Conservation (phyloP, 1,140 invertebrate genomes). For the Lutraria rhynchaena region DNA sequence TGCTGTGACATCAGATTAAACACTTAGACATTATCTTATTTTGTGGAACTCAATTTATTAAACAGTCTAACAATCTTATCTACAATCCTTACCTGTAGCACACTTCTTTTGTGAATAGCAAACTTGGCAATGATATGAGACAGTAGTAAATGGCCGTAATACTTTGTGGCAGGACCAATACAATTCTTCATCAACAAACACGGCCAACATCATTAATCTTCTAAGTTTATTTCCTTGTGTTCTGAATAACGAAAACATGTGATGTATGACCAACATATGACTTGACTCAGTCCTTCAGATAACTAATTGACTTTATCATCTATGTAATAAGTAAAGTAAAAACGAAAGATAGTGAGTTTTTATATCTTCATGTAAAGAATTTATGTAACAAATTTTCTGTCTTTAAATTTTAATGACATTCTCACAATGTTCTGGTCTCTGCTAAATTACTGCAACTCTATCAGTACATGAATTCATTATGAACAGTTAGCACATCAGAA, state of each 20-base stretch:
- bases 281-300: not conserved
- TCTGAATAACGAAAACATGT: constrained; percentile 66
- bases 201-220: constrained; percentile 98
- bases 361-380: no score
- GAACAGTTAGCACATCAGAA: no score
- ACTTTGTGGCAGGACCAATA: constrained; percentile 97
- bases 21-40: no score
- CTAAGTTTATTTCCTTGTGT: constrained; percentile 95
- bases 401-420: no score
- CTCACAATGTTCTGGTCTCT: not conserved
- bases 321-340: no score
- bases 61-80: no score
- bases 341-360: no score
- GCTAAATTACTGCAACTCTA: not conserved
- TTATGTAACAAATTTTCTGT: not conserved
- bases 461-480: no score
- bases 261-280: no score
- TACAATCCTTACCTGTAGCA: constrained; percentile 92
- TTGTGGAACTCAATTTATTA: no score
- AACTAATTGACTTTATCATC: no score
- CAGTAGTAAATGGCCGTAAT: constrained; percentile 97
- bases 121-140: constrained; percentile 99
- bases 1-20: no score
- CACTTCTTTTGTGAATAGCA: constrained; percentile 98
- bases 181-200: constrained; percentile 96